These are phyloP conservation scores for Cynodonichthys magdalenae DNA, from an alignment of 2,797 vertebrate genomes.

Conservation along the genomic window DNA sequence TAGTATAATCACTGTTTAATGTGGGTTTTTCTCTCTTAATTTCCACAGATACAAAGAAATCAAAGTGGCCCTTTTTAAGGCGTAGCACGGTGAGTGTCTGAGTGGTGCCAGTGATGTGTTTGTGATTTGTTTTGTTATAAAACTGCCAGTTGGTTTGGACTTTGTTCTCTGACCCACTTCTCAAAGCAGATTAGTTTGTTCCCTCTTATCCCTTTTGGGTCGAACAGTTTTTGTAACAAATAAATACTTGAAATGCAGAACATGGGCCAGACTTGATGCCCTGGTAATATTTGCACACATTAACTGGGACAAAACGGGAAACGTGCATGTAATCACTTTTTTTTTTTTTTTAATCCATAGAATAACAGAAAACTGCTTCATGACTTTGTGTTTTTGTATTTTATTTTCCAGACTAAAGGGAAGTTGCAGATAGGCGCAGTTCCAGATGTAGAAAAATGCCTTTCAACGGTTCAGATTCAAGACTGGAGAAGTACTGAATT, in stretches of 20 bases:
- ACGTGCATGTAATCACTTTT: neutral
- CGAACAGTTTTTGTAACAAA: conserved; percentile 48
- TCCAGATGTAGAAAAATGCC: conserved; percentile 85
- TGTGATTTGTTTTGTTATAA: conserved; percentile 50
- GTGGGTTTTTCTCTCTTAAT: neutral
- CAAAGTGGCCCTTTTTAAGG: conserved; percentile 89
- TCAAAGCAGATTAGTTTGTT: conserved; percentile 72
- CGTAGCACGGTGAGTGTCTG: conserved; percentile 81
- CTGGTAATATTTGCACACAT: conserved; percentile 6
- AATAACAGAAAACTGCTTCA: neutral
- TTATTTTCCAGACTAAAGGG: conserved; percentile 82
- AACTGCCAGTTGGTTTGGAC: conserved; percentile 54
- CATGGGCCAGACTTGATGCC: conserved; percentile 32
- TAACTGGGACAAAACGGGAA: conserved; percentile 13
- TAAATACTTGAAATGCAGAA: conserved; percentile 49
- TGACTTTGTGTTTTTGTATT: conserved; percentile 14
- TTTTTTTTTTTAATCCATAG: neutral
- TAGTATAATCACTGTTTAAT: conserved; percentile 14
- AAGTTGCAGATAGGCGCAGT: conserved; percentile 76
- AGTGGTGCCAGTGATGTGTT: conserved; percentile 14
- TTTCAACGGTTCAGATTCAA: conserved; percentile 78
- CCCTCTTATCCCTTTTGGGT: conserved; percentile 50
- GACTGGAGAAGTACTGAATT: conserved; percentile 82
- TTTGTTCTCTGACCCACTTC: conserved; percentile 81
- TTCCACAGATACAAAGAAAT: conserved; percentile 87